Base-by-base conservation (phyloP, 2,888 invertebrate species). In the Sympetrum striolatum region DNA sequence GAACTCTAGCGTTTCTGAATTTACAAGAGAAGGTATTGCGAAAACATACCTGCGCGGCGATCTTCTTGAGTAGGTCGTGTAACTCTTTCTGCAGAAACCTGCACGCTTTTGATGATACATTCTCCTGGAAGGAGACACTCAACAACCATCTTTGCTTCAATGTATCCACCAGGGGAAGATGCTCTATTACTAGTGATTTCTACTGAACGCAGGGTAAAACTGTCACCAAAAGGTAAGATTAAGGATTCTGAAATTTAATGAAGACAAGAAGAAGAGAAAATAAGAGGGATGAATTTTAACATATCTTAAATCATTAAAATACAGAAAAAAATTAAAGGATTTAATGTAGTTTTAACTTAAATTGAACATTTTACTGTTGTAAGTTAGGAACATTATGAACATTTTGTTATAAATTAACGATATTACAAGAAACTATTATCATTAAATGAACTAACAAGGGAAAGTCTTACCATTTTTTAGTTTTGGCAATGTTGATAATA, bases 401-500 rank as follows among this genome's bases (percentile, higher is more conserved):
- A 73, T 73, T 73, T 22, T 44, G 10, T 1, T 44, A 44, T 8
- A 44, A 44, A 10, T 44, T 18, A 53, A 3, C 2, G 18, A 53
- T 5, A 53, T 1, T 18, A 18, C 5, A 53, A 18, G 18, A 53
- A 53, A 53, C 2, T 53, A 18, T 18, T 18, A 53, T 18, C 15
- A 15, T 53, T 53, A 53, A 53, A 5, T 14, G 8, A 31, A 10
- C 64, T 25, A 64, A 15, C 1, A 48, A 18, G 53, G 31, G 14
- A 4, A 14, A 39, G 4, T 80, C n/a, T 86, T 86, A 86, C 86
- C 86, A 37, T 86, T 60, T 39, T 60, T 60, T 10, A 86, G 37
- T 86, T 86, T 86, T 37, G 86, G 86, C 91, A 96, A 94, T 2
- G 96, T 95, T 90, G 96, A 96, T 92, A 96, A 95, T 96, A 98